phyloP scores from a whole-genome alignment of 92 coral and sea anemone genomes.

The Virgularia gustaviana region DNA sequence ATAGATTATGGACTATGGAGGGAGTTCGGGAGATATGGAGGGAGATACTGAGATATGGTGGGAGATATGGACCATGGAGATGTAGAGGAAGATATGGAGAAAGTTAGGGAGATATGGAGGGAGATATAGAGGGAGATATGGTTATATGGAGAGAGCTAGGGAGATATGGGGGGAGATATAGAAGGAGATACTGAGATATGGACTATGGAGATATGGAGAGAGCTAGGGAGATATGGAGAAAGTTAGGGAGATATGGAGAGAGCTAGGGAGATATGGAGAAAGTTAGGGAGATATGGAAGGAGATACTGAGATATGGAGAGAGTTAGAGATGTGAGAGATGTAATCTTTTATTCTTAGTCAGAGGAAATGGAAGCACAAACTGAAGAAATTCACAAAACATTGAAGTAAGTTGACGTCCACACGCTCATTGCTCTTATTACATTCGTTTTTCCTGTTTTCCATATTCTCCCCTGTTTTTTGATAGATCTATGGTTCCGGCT shows the following conservation, averaged over 20 bases:
- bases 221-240: background rate
- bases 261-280: background rate
- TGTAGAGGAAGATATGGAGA: background rate
- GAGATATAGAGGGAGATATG: background rate
- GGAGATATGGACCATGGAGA: too few species aligned
- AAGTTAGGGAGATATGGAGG: background rate
- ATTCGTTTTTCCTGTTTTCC: background rate
- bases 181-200: background rate
- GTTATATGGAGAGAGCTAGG: background rate
- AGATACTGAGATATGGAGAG: background rate
- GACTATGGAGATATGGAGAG: background rate
- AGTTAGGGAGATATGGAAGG: background rate
- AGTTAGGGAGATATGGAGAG: background rate
- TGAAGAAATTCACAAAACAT: constrained; percentile 65
- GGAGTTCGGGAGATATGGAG: too few species aligned
- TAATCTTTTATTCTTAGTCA: constrained; percentile 42
- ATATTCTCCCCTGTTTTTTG: background rate
- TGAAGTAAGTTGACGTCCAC: constrained; percentile 57
- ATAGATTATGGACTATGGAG: too few species aligned
- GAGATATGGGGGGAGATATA: background rate
- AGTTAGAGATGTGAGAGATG: background rate
- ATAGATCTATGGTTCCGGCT: constrained; percentile 83
- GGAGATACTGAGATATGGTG: too few species aligned
- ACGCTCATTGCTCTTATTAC: background rate
- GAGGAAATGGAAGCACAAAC: constrained; percentile 87